Conservation (phyloP, 2,113 vertebrate genomes). For the Heloderma charlesbogerti region DNA sequence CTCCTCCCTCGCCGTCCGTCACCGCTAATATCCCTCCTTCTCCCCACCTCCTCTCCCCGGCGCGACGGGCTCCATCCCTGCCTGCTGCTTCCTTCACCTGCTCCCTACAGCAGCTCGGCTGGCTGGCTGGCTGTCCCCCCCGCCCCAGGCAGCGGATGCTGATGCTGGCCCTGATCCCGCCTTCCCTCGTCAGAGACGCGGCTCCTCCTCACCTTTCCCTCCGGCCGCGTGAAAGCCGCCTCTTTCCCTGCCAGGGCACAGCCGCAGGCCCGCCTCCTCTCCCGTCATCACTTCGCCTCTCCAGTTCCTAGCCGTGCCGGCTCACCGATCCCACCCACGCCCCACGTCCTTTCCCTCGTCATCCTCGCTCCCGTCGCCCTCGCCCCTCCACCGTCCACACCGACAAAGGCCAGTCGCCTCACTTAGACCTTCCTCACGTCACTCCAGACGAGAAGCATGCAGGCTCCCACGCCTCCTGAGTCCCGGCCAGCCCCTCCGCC, state of each 20-base stretch:
- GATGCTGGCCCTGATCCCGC: neutral
- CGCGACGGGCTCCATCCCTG: neutral
- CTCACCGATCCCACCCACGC: neutral
- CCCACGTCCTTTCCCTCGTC: too few relatives aligned
- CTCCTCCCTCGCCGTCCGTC: neutral
- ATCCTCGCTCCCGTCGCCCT: neutral
- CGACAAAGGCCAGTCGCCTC: neutral
- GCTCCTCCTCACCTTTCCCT: neutral
- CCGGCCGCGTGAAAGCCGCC: neutral
- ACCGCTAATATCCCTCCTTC: neutral
- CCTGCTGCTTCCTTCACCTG: neutral
- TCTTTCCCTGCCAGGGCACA: neutral
- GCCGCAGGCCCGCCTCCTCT: neutral
- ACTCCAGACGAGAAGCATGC: neutral
- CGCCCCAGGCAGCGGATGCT: neutral
- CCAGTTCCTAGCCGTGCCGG: neutral
- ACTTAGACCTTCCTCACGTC: neutral
- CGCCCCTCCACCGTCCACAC: neutral
- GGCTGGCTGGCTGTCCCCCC: fast-evolving
- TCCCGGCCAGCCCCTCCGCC: too few relatives aligned
- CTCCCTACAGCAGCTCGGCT: neutral
- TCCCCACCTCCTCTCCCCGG: neutral
- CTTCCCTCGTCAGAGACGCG: neutral
- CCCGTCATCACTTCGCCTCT: neutral
- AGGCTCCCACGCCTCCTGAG: too few relatives aligned